Percentiles rank a stretch among this genome's conserved stretches.
Conservation (phyloP, 2,888 invertebrate genomes). For the Drepana falcataria region DNA sequence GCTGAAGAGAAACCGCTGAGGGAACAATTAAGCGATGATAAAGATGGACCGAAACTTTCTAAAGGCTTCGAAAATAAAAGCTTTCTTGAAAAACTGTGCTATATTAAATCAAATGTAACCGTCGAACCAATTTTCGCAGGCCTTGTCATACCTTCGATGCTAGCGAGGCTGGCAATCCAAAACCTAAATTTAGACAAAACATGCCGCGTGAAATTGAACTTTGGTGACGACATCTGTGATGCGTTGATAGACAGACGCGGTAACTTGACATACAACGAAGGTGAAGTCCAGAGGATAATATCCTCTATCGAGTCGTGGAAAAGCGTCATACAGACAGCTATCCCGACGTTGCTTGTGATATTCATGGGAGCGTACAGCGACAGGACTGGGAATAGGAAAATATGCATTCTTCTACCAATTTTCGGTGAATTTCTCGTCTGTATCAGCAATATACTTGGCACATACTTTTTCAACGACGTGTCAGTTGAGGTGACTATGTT, state of each 20-base stretch:
- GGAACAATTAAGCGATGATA: slow-evolving; percentile 24
- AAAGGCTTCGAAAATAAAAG: slow-evolving; percentile 52
- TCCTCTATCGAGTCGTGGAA: slow-evolving; percentile 76
- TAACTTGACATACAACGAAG: slow-evolving; percentile 80
- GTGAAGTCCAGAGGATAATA: slow-evolving; percentile 77
- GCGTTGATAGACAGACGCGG: slow-evolving; percentile 48
- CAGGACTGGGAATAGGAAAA: slow-evolving; percentile 75
- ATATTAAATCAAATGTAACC: slow-evolving; percentile 79
- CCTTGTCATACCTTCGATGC: slow-evolving; percentile 80
- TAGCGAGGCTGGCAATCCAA: slow-evolving; percentile 82
- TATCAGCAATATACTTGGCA: slow-evolving; percentile 70
- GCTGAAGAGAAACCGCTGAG: slow-evolving; percentile 50
- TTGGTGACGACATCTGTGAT: slow-evolving; percentile 55
- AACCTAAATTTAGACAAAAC: slow-evolving; percentile 68
- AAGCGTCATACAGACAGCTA: slow-evolving; percentile 74
- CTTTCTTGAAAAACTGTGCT: slow-evolving; percentile 70
- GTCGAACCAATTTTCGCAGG: slow-evolving; percentile 86
- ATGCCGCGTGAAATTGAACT: slow-evolving; percentile 52
- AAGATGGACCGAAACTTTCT: not conserved
- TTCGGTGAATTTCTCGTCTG: slow-evolving; percentile 71
- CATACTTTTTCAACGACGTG: slow-evolving; percentile 72
- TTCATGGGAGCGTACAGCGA: slow-evolving; percentile 82
- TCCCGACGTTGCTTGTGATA: slow-evolving; percentile 75
- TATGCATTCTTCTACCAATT: slow-evolving; percentile 77
- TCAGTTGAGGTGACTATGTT: slow-evolving; percentile 75